These are phyloP conservation scores for Pimpla rufipes DNA, from an alignment of 2,888 invertebrate species.

Conservation along the genomic window DNA sequence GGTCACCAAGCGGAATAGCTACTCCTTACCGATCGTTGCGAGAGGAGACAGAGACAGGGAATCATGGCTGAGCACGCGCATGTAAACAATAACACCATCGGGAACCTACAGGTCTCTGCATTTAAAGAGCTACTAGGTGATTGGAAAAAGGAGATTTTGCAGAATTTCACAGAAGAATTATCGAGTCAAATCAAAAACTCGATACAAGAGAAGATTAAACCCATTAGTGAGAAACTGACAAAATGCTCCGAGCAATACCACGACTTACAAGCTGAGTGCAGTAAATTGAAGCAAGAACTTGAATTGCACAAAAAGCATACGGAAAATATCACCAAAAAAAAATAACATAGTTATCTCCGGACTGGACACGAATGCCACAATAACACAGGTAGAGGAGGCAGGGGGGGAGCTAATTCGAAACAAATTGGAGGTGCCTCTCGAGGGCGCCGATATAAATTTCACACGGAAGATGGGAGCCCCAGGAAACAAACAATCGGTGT, in stretches of 20 bases:
- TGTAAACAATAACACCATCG: constrained; percentile 14
- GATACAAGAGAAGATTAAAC: constrained; percentile 20
- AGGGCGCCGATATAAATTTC: constrained; percentile 25
- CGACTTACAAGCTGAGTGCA: constrained; percentile 11
- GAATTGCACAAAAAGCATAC: constrained; percentile 10
- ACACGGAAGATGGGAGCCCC: constrained; percentile 17
- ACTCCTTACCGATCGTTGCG: not conserved
- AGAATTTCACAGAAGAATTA: constrained; percentile 8
- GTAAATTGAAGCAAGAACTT: constrained; percentile 14
- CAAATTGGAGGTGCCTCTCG: constrained; percentile 13
- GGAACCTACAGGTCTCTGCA: not conserved
- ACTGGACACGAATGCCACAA: constrained; percentile 11
- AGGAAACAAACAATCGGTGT: not conserved
- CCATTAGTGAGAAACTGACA: not conserved
- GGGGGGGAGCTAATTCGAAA: constrained; percentile 10
- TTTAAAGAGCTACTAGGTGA: not conserved
- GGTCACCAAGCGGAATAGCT: not conserved
- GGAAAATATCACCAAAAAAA: constrained; percentile 5
- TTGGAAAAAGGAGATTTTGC: constrained; percentile 11
- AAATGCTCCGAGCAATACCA: constrained; percentile 18
- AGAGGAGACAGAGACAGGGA: not conserved
- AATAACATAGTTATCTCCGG: constrained; percentile 27
- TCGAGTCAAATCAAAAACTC: constrained; percentile 6
- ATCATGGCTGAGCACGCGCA: not conserved
- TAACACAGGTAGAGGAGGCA: constrained; percentile 14